A percentile compares a stretch with the other conserved stretches of the same genome.
Evolutionary conservation across 2,888 invertebrate species (phyloP).

Genomic region (Smittia aterrima): DNA sequence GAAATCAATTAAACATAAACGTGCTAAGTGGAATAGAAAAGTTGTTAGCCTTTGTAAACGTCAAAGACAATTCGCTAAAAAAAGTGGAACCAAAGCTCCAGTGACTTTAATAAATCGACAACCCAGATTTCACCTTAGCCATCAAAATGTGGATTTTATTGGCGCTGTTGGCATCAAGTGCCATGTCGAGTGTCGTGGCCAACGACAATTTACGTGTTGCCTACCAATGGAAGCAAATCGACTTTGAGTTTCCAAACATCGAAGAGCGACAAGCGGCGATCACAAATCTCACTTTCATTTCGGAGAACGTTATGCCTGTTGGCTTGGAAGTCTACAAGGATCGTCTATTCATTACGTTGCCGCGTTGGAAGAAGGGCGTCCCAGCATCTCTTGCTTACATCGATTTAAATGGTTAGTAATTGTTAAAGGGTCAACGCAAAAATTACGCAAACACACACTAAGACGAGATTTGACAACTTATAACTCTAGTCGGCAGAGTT

Average conservation of each 20-base stretch:
- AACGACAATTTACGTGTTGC: slow-evolving; percentile 68
- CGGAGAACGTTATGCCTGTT: slow-evolving; percentile 70
- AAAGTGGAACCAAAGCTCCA: neutral
- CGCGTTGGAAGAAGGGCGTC: slow-evolving; percentile 72
- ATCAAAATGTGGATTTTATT: slow-evolving; percentile 36
- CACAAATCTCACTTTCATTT: slow-evolving; percentile 61
- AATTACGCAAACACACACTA: neutral
- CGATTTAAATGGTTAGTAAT: slow-evolving; percentile 63
- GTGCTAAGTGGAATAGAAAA: slow-evolving; percentile 1
- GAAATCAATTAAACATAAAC: slow-evolving; percentile 1
- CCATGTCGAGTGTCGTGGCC: slow-evolving; percentile 47
- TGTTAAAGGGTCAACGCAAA: neutral
- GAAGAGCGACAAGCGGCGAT: slow-evolving; percentile 61
- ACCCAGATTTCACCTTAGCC: slow-evolving; percentile 3
- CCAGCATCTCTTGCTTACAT: slow-evolving; percentile 73
- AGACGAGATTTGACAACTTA: neutral
- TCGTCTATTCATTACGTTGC: slow-evolving; percentile 69
- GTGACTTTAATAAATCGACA: slow-evolving; percentile 2
- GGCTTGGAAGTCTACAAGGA: slow-evolving; percentile 70
- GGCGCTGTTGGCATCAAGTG: neutral
- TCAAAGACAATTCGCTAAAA: neutral
- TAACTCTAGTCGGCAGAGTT: too few relatives aligned
- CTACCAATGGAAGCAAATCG: slow-evolving; percentile 72
- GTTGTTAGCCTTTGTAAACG: slow-evolving; percentile 35
- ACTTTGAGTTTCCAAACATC: slow-evolving; percentile 63